phyloP scores from a whole-genome alignment of 1,140 invertebrate genomes.

The Pseudoatta argentina region DNA sequence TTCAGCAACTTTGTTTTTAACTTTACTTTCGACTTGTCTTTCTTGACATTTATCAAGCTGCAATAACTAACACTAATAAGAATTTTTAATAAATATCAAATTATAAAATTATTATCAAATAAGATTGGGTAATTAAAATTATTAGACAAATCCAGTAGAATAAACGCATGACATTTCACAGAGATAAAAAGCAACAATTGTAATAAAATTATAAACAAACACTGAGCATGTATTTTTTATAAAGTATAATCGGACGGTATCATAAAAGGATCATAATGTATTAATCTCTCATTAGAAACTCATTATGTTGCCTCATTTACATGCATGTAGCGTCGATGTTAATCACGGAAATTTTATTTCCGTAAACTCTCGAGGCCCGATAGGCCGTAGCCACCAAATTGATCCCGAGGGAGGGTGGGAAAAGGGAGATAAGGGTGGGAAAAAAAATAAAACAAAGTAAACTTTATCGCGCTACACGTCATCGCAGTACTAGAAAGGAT shows the following conservation, averaged over 20 bases:
- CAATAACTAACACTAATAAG: not conserved
- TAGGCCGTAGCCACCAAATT: constrained; percentile 8
- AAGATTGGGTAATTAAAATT: not conserved
- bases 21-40: not conserved
- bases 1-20: not conserved
- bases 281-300: constrained; percentile 34
- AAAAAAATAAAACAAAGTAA: constrained; percentile 26
- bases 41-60: not conserved
- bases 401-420: constrained; percentile 27
- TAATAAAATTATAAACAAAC: not conserved
- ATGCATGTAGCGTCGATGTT: not conserved
- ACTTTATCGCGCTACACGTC: constrained; percentile 55
- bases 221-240: not conserved
- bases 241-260: not conserved
- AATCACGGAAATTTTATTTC: constrained; percentile 55
- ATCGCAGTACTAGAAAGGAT: constrained; percentile 50
- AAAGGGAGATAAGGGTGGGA: not conserved
- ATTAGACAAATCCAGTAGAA: not conserved
- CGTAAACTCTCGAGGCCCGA: constrained; percentile 20
- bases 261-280: constrained; percentile 5
- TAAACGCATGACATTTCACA: not conserved
- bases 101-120: constrained; percentile 18
- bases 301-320: constrained; percentile 12
- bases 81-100: not conserved
- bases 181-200: constrained; percentile 9